Conservation (phyloP, 2,888 invertebrate genomes). For the Parnassius mnemosyne region DNA sequence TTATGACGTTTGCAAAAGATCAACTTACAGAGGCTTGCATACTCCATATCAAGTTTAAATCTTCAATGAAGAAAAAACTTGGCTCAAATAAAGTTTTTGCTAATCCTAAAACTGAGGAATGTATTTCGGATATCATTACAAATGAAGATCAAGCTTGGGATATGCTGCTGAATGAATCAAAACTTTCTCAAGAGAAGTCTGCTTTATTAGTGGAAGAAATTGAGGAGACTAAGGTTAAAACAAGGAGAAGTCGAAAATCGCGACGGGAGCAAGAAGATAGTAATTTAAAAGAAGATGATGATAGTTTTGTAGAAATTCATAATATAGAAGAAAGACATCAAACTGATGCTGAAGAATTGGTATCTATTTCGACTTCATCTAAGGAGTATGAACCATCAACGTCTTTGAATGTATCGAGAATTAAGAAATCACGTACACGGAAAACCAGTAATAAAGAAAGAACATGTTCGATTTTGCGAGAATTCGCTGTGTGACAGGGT, state of each 20-base stretch:
- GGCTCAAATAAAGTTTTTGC: constrained; percentile 34
- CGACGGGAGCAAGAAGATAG: constrained; percentile 54
- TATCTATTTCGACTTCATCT: constrained; percentile 65
- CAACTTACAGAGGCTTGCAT: too few species aligned
- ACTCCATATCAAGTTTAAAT: too few species aligned
- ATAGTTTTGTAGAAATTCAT: constrained; percentile 74
- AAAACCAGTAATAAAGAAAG: constrained; percentile 57
- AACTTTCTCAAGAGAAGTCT: constrained; percentile 39
- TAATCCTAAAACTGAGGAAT: constrained; percentile 34
- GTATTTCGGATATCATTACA: constrained; percentile 43
- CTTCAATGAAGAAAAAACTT: constrained; percentile 29
- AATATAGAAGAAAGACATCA: constrained; percentile 67
- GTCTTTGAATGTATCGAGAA: constrained; percentile 46
- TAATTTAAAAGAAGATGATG: constrained; percentile 58
- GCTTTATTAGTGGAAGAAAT: constrained; percentile 35
- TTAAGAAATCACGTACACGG: constrained; percentile 54
- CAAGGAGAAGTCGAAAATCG: constrained; percentile 57
- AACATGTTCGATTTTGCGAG: too few species aligned
- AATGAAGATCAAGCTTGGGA: constrained; percentile 74
- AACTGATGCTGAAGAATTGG: constrained; percentile 58
- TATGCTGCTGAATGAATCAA: constrained; percentile 59
- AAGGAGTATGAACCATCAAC: constrained; percentile 53
- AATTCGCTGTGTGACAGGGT: too few species aligned
- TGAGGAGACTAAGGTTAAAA: constrained; percentile 59
- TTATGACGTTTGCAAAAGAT: too few species aligned